Conservation (phyloP, 2,797 vertebrate genomes). For the Poecile montanus region DNA sequence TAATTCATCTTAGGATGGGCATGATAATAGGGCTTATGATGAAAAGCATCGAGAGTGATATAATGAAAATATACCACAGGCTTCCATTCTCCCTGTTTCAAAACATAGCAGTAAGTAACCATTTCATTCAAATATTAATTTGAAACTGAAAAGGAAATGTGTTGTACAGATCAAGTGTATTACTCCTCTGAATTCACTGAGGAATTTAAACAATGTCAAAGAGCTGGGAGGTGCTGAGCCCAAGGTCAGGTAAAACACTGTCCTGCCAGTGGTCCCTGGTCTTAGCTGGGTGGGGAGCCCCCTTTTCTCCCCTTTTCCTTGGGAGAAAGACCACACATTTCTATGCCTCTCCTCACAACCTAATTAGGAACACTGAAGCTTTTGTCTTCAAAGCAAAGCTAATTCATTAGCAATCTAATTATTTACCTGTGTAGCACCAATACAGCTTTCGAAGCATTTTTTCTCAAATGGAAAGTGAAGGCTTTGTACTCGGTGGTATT, state of each 20-base stretch:
- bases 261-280: not conserved
- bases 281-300: not conserved
- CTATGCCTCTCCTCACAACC: not conserved
- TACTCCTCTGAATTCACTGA: not conserved
- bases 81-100: not conserved
- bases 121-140: constrained; percentile 29
- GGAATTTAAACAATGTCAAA: not conserved
- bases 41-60: constrained; percentile 25
- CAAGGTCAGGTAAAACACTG: not conserved
- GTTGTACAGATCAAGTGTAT: not conserved
- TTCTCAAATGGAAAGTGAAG: constrained; percentile 28
- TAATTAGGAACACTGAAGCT: not conserved
- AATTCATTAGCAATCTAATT: constrained; percentile 67
- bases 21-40: not conserved
- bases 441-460: constrained; percentile 63
- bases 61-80: constrained; percentile 46
- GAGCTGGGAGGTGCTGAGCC: not conserved
- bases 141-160: not conserved
- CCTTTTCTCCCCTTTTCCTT: not conserved
- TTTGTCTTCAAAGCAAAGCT: constrained; percentile 25
- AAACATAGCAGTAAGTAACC: not conserved
- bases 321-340: not conserved
- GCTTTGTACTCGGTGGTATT: constrained; percentile 54
- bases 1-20: not conserved
- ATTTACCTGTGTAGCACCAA: constrained; percentile 56